Percentiles rank a stretch among this genome's conserved stretches.
Conservation (phyloP, 2,113 vertebrate species). For the Gymnogyps californianus region DNA sequence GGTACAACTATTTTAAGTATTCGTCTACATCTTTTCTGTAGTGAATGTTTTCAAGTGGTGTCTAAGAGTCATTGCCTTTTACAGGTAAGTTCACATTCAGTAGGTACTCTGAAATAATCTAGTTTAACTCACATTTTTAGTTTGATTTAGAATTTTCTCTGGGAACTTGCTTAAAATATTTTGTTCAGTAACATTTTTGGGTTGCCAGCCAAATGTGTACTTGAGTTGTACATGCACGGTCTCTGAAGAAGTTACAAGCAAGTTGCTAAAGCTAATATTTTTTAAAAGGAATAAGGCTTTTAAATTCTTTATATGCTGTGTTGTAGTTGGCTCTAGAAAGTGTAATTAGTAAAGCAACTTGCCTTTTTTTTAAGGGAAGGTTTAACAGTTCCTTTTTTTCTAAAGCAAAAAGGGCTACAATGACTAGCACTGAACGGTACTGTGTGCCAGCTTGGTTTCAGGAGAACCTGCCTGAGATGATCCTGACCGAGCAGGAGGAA, state of each 20-base stretch:
- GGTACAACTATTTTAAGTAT: neutral
- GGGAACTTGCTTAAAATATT: neutral
- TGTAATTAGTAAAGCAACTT: neutral
- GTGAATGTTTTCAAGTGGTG: neutral
- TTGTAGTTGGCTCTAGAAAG: neutral
- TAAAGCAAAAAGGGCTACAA: neutral
- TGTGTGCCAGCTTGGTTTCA: neutral
- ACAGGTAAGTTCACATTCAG: neutral
- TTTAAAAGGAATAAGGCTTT: neutral
- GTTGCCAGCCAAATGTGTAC: neutral
- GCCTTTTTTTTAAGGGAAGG: neutral
- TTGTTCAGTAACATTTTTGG: neutral
- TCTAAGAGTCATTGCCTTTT: neutral
- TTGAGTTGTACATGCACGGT: neutral
- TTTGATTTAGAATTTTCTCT: neutral
- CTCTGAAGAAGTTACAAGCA: neutral
- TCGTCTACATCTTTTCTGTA: neutral
- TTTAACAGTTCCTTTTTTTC: neutral
- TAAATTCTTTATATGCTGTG: neutral
- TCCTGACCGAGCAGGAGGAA: neutral
- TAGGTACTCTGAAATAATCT: neutral
- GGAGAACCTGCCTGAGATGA: neutral
- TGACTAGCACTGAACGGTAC: neutral
- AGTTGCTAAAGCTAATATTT: neutral
- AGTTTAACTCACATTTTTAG: neutral